Base-by-base conservation (phyloP, 2,888 invertebrate genomes). In the Nomada lathburiana region DNA sequence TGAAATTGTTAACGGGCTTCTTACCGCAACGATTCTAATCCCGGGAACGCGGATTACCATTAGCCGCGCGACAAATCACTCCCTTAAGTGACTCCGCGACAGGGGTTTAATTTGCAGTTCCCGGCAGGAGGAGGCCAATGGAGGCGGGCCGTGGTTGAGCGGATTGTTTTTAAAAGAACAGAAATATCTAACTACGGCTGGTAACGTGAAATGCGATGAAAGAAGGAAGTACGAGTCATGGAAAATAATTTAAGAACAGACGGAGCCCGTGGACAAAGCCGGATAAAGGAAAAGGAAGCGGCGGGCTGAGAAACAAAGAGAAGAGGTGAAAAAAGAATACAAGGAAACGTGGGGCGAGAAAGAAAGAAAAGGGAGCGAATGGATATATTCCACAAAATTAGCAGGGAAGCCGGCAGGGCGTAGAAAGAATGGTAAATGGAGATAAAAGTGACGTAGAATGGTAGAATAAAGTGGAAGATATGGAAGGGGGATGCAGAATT, bases 11-110 rank as follows among this genome's bases (percentile, higher is more conserved):
- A 70, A 65, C 65, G 62, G 26, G 36, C 26, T 76, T 63, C 71
- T 72, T 72, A n/a, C 82, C 82, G 71, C 80, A 76, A 72, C 57
- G 62, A 50, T 64, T 55, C 59, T 47, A 50, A 81, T 78, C 53
- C 69, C 53, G 20, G 10, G 26, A 23, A 65, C 23, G 55, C 42
- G 79, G 73, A 69, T 73, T 80, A 50, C 53, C 59, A 47, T 80
- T 76, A 73, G 36, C 23, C 23, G 5, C 26, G 50, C 65, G 44
- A 76, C 76, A 81, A 80, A 82, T 82, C 74, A 52, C 70, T 71
- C 36, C 65, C 11, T 72, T 36, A 62, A 57, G 50, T 29, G 72
- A 71, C 36, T 73, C 9, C 10, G 53, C 64, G 59, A 42, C 11
- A 5, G 50, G 7, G 60, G 57, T 71, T 71, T 75, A 57, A 75